Conservation (phyloP, 2,113 vertebrate genomes). For the Dasyornis broadbenti region DNA sequence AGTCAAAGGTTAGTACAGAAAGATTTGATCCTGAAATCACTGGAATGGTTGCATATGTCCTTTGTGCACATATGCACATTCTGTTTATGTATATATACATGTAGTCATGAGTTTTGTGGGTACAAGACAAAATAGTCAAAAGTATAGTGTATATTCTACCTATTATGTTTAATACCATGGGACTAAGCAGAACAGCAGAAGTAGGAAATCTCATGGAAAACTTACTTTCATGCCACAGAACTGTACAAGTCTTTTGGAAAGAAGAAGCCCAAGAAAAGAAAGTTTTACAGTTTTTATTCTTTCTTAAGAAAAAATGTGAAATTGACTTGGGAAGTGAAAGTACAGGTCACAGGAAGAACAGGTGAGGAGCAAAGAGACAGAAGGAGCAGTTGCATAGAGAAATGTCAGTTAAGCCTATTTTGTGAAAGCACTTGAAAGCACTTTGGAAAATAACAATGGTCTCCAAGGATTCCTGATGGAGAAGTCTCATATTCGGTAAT, state of each 20-base stretch:
- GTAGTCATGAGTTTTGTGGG: not conserved
- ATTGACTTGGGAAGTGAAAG: slow-evolving; percentile 9
- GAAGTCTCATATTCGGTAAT: not conserved
- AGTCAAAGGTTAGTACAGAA: not conserved
- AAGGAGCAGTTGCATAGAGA: not conserved
- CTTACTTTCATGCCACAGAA: not conserved
- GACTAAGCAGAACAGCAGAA: not conserved
- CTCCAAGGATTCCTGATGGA: slow-evolving; percentile 25
- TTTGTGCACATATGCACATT: not conserved
- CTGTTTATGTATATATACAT: not conserved
- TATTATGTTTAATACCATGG: not conserved
- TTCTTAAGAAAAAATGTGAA: not conserved
- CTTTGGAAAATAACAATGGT: slow-evolving; percentile 16
- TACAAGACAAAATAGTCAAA: not conserved
- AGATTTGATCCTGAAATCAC: not conserved
- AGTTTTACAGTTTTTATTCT: not conserved
- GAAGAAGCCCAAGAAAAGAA: not conserved
- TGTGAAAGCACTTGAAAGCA: slow-evolving; percentile 6
- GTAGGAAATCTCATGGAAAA: not conserved
- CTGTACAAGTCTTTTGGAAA: not conserved
- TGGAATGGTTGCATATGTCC: not conserved
- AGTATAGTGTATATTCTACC: not conserved
- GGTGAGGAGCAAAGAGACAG: not conserved
- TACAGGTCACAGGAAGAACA: not conserved
- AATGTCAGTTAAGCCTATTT: not conserved